phyloP scores from a whole-genome alignment of 2,113 vertebrate species.

The Budorcas taxicolor region DNA sequence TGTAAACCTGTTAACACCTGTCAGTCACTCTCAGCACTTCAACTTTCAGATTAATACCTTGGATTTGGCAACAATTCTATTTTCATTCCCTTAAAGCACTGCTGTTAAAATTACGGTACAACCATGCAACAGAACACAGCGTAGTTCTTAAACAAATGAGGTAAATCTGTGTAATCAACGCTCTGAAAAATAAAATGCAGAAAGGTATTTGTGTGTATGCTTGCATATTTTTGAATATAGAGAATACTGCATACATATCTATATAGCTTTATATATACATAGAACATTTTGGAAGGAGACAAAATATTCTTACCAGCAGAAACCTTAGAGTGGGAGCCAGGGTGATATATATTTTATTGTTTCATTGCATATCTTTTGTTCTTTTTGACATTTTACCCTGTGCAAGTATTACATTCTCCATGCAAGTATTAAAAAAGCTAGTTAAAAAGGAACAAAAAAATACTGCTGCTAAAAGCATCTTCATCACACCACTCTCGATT shows the following conservation, averaged over 20 bases:
- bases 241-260: not conserved
- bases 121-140: not conserved
- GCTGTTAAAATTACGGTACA: conserved; percentile 18
- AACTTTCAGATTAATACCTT: not conserved
- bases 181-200: not conserved
- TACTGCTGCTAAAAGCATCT: conserved; percentile 51
- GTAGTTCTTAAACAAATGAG: not conserved
- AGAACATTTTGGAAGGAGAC: not conserved
- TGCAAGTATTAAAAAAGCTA: conserved; percentile 12
- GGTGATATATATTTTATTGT: not conserved
- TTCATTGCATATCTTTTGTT: conserved; percentile 10
- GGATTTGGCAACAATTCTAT: not conserved
- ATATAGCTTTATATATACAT: not conserved
- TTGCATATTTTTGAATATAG: not conserved
- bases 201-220: not conserved
- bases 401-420: conserved; percentile 13
- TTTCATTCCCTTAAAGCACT: conserved; percentile 4
- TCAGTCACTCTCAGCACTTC: not conserved
- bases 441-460: conserved; percentile 52
- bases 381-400: conserved; percentile 49
- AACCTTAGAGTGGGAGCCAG: not conserved
- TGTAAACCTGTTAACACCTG: not conserved
- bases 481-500: conserved; percentile 14
- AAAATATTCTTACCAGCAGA: not conserved
- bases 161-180: not conserved